Conservation (phyloP, 2,113 vertebrate species). For the Gavia stellata region DNA sequence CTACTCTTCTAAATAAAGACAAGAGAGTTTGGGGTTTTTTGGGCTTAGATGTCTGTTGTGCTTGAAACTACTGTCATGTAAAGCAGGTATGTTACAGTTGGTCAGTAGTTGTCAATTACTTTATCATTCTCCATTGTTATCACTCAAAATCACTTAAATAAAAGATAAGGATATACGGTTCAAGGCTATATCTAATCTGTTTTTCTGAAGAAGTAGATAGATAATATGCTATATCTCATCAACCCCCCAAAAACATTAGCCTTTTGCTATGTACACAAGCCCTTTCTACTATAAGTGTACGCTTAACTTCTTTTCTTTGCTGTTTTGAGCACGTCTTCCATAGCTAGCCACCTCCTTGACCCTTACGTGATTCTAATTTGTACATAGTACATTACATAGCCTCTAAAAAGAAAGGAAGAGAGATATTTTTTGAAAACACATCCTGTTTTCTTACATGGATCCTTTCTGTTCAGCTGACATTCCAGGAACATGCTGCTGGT, state of each 20-base stretch:
- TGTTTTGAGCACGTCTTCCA: not conserved
- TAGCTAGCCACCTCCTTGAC: not conserved
- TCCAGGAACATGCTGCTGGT: not conserved
- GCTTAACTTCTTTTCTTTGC: not conserved
- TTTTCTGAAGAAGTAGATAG: not conserved
- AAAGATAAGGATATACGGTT: not conserved
- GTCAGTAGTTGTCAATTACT: not conserved
- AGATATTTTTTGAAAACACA: not conserved
- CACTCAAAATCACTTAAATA: not conserved
- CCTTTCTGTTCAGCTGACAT: not conserved
- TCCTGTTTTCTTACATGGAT: not conserved
- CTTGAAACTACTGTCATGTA: not conserved
- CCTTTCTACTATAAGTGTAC: not conserved
- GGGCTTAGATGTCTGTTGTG: not conserved
- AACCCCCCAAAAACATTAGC: not conserved
- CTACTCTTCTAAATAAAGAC: not conserved
- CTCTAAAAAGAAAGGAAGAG: not conserved
- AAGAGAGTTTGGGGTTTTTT: not conserved
- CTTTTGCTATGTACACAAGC: not conserved
- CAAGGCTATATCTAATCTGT: not conserved
- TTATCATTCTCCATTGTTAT: not conserved
- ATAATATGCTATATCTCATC: not conserved
- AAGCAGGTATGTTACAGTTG: not conserved
- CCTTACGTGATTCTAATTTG: not conserved
- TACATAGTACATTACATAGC: fast-evolving